Base-by-base conservation (phyloP, 2,888 invertebrate genomes). In the Brachyopa scutellaris region DNA sequence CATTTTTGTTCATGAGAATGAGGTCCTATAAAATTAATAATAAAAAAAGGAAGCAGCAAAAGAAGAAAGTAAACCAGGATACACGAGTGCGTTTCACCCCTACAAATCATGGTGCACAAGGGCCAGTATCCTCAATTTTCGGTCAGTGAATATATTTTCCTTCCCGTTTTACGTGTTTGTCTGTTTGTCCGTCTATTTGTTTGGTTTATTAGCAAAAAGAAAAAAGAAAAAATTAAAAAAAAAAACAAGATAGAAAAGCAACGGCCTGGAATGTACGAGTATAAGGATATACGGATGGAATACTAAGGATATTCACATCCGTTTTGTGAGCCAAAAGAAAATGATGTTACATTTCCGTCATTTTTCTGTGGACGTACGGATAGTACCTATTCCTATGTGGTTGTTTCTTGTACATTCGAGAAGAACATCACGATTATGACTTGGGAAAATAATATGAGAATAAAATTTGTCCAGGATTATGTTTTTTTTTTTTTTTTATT, bases 11-110 rank as follows among this genome's bases (percentile, higher is more conserved):
- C 38, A 59, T 69, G 29, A 33, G 45, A 9, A 59, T 61, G 73
- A 36, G 72, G 66, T 66, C 51, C 72, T 51, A 51, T 72, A 59
- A 78, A 78, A 77, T 77, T 64, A 64, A 77, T 77, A 77, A n/a
- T n/a, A 77, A 57, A 70, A 31, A 19, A 11, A 5, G 15, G 13
- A 23, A 23, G 19, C 8, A 17, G 15, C 23, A 17, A 21, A 42
- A 40, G 13, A 11, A 23, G n/a, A 19, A 15, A 15, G 23, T 33
- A 7, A 33, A 33, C 8, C 11, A 17, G 11, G 11, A 21, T n/a
- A 42, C 29, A 31, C n/a, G 38, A 26, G 6, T 15, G 26, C 29
- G 15, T 19, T 17, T 11, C 13, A 31, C n/a, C 7, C 29, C 13
- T 57, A 19, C 8, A 9, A 9, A 17, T n/a, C n/a, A n/a, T n/a